Evolutionary conservation across 2,113 vertebrate genomes (phyloP), one percentile per base, ranked within the genome.

Genomic region (Sceloporus undulatus): DNA sequence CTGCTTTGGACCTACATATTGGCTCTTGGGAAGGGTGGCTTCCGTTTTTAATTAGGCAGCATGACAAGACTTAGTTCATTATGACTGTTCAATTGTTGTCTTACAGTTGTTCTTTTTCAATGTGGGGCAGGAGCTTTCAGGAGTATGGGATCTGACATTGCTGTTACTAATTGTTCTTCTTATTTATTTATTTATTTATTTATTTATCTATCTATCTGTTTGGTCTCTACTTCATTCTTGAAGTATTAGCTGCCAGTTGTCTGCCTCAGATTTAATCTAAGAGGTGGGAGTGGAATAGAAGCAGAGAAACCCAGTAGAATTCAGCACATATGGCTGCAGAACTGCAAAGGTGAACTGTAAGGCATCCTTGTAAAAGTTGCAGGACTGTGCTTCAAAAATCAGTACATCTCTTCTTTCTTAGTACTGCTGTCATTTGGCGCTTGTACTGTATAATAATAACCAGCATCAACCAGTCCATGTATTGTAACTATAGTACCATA

Each of bases 211-310:
- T 34, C 34, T 48, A 48, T 48, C 7, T 48, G 7, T 62, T 62
- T 18, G 13, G 16, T 62, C 59, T 62, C 16, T 62, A 14, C 95
- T 96, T 98, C 98, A 97, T 97, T 95, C 89, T 65, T 1, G 18
- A 85, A 94, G 94, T 97, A 97, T 97, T 98, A 97, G 96, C 96
- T 96, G 97, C 97, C 97, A 97, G 97, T 96, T 97, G 96, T 96
- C 96, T 96, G 96, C 93, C 98, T 97, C 97, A 98, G 97, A 98
- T 98, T 98, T 62, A 19, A 65, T 66, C 84, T 52, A 29, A 66
- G 74, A 29, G 98, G 92, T 91, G 90, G 85, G 92, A 21, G 21
- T 1, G 59, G 11, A 18, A 62, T 62, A 96, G 92, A 93, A 91
- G 93, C 79, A 82, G 83, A 91, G 87, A 93, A 92, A 91, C 86